Evolutionary conservation across 2,888 invertebrate species (phyloP), one percentile per base, ranked within the genome.

Genomic region (Idaea dimidiata): DNA sequence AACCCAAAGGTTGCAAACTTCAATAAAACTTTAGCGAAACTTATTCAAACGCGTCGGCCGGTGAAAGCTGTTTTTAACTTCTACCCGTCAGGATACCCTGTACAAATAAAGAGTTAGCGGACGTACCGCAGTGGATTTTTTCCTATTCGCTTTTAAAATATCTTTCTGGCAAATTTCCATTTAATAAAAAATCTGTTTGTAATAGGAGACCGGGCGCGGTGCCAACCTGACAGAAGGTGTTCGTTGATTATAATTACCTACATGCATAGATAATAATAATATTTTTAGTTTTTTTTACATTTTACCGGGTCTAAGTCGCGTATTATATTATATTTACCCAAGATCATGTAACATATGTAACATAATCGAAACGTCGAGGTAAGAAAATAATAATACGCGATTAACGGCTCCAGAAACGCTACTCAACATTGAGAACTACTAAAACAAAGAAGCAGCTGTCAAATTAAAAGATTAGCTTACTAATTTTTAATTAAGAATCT

Each of bases 1-100:
- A 24, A 76, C 76, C 82, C 84, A 81, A 82, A 83, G 82, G 84
- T 83, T 84, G 81, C 80, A 88, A 67, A 85, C 84, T 88, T 90
- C 84, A 82, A 84, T 84, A 83, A 81, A 84, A 84, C 84, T 84
- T 81, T 68, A 71, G 72, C 66, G 75, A 76, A 84, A 84, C 80
- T 84, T 84, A 84, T 84, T 83, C 84, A 83, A 81, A 84, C 82
- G 81, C 83, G 81, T 78, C 81, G 82, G 81, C 79, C 82, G 84
- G 79, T 82, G 83, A 83, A 84, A 84, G 81, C 83, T 82, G 91
- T 91, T 91, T 91, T 91, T 91, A 92, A 92, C 89, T 92, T 91
- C 79, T 79, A 72, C 81, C 84, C 88, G 72, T 83, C 70, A 78
- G 87, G 87, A 88, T 87, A 84, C 82, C 78, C 82, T 83, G 76